Conservation (phyloP, 2,888 invertebrate genomes). For the Diarsia rubi region DNA sequence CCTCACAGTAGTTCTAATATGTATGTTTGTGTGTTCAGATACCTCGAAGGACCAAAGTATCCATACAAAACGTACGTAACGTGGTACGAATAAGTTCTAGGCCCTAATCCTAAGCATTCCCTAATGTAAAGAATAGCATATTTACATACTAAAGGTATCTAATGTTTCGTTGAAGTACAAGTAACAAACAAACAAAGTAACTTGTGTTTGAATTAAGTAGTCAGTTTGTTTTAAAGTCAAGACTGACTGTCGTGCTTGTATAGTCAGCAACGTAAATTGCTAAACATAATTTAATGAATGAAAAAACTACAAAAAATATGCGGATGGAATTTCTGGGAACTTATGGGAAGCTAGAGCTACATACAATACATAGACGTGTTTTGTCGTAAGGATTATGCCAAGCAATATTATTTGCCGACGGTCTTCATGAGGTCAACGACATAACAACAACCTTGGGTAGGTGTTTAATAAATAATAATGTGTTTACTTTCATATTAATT, state of each 20-base stretch:
- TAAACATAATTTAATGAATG: neutral
- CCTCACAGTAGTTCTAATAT: neutral
- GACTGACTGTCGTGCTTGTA: slow-evolving; percentile 14
- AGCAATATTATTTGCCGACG: neutral
- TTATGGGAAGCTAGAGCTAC: neutral
- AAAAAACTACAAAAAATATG: neutral
- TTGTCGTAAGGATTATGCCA: neutral
- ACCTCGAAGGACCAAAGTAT: slow-evolving; percentile 1
- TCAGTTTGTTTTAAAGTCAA: slow-evolving; percentile 16
- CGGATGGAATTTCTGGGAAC: neutral
- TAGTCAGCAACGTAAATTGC: neutral
- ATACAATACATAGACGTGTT: neutral
- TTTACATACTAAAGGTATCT: neutral
- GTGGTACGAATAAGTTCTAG: neutral
- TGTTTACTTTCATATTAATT: slow-evolving; percentile 26
- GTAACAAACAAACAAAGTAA: slow-evolving; percentile 21
- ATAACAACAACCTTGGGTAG: slow-evolving; percentile 15
- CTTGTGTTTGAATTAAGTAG: slow-evolving; percentile 14
- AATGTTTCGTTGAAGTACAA: slow-evolving; percentile 9
- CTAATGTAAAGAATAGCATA: slow-evolving; percentile 22
- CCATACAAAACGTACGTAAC: neutral
- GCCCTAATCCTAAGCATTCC: neutral
- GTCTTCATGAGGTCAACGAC: slow-evolving; percentile 28
- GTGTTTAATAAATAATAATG: slow-evolving; percentile 23
- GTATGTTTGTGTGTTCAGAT: too few species aligned